Conservation (phyloP, 2,113 vertebrate species). For the Tapirus terrestris region DNA sequence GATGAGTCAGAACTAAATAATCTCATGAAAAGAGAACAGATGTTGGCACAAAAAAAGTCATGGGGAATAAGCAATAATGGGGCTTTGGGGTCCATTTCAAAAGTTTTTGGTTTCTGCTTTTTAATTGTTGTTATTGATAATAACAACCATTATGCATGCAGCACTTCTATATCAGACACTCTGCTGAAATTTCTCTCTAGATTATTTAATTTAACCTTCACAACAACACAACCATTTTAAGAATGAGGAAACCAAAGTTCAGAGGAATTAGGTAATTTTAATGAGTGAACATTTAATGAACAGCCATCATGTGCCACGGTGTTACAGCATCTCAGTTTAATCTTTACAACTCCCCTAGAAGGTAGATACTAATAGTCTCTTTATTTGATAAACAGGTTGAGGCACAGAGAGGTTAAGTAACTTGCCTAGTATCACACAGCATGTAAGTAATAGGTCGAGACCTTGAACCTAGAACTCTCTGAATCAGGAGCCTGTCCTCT, state of each 20-base stretch:
- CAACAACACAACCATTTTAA: neutral
- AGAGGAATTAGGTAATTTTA: neutral
- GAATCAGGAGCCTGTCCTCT: neutral
- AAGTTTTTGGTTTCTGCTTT: neutral
- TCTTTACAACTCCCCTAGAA: neutral
- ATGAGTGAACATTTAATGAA: neutral
- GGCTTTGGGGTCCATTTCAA: neutral
- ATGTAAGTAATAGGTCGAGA: neutral
- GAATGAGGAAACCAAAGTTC: neutral
- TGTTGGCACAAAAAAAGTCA: neutral
- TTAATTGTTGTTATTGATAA: neutral
- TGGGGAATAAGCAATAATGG: neutral
- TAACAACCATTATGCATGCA: neutral
- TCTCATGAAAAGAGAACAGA: neutral
- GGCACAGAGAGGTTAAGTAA: neutral
- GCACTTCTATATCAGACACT: neutral
- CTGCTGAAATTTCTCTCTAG: neutral
- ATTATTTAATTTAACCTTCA: constrained; percentile 27
- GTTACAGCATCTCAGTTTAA: neutral
- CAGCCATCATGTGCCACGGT: neutral
- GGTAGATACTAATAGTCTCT: neutral
- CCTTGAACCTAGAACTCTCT: neutral
- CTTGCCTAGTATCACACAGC: neutral
- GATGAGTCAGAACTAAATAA: neutral
- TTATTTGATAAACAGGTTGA: neutral